phyloP scores from a whole-genome alignment of 2,113 vertebrate genomes.

The Paedocypris sp. region DNA sequence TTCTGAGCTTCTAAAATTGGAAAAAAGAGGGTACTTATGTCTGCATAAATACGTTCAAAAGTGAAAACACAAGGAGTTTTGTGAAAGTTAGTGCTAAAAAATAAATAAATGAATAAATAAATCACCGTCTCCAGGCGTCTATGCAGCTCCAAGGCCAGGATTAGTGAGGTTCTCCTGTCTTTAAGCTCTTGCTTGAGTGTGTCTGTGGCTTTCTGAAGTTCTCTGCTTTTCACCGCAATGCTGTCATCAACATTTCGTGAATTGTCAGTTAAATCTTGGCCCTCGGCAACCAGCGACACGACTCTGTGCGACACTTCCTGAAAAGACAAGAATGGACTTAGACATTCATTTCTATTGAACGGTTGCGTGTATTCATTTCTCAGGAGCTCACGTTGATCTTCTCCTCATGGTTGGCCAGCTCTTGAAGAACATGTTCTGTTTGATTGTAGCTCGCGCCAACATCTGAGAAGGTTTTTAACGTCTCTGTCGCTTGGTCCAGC shows the following conservation, averaged over 20 bases:
- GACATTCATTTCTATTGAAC: neutral
- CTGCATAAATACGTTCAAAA: too few relatives aligned
- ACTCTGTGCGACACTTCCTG: constrained; percentile 26
- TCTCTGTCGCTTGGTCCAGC: constrained; percentile 1
- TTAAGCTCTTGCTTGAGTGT: constrained; percentile 16
- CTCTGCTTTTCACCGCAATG: constrained; percentile 16
- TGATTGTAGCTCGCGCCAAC: constrained; percentile 15
- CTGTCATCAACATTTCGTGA: constrained; percentile 15
- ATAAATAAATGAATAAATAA: too few relatives aligned
- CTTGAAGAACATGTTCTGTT: constrained; percentile 24
- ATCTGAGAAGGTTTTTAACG: constrained; percentile 4
- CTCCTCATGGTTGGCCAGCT: constrained; percentile 17
- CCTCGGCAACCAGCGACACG: constrained; percentile 5
- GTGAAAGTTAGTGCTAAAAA: too few relatives aligned
- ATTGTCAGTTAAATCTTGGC: constrained; percentile 6
- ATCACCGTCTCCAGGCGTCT: constrained; percentile 24
- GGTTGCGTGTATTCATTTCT: neutral
- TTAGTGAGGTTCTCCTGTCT: constrained; percentile 9
- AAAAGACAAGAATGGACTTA: neutral
- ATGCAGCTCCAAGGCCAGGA: constrained; percentile 18
- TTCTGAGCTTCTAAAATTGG: too few relatives aligned
- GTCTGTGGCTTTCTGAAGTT: constrained; percentile 14
- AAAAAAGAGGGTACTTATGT: too few relatives aligned
- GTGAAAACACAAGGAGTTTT: too few relatives aligned
- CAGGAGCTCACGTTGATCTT: constrained; percentile 11